These are phyloP conservation scores for Tenebrosternarchus preto DNA, from an alignment of 2,113 vertebrate genomes.

Conservation along the genomic window DNA sequence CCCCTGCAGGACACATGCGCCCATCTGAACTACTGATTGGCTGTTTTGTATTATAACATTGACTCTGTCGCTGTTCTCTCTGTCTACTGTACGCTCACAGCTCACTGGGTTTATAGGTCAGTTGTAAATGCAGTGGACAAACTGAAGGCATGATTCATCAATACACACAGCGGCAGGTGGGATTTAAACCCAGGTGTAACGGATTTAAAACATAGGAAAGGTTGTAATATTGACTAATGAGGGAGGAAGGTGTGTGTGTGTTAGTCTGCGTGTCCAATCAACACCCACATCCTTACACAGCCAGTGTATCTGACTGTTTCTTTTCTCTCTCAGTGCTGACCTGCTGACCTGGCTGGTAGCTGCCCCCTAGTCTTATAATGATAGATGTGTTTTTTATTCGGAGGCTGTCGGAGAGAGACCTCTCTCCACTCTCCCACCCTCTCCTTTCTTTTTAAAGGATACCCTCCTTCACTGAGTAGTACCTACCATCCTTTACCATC, in stretches of 20 bases:
- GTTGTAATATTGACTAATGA: slow-evolving; percentile 20
- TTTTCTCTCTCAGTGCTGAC: not conserved
- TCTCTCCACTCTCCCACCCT: too few species aligned
- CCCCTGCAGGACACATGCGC: slow-evolving; percentile 3
- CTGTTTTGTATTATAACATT: not conserved
- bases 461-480: too few species aligned
- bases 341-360: not conserved
- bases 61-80: not conserved
- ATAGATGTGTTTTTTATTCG: slow-evolving; percentile 8
- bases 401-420: not conserved
- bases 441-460: too few species aligned
- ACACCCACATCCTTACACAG: slow-evolving; percentile 1
- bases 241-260: slow-evolving; percentile 17
- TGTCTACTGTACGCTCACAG: not conserved
- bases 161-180: not conserved
- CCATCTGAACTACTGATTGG: not conserved
- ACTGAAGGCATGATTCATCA: slow-evolving; percentile 1
- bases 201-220: slow-evolving; percentile 24
- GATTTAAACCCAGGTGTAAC: slow-evolving; percentile 3
- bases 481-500: too few species aligned
- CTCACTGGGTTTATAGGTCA: slow-evolving; percentile 17
- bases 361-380: not conserved
- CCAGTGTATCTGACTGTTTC: not conserved
- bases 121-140: slow-evolving; percentile 23
- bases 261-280: not conserved